These are phyloP conservation scores for Parazoanthus darwini DNA, from an alignment of 92 coral and sea anemone genomes.

Conservation along the genomic window DNA sequence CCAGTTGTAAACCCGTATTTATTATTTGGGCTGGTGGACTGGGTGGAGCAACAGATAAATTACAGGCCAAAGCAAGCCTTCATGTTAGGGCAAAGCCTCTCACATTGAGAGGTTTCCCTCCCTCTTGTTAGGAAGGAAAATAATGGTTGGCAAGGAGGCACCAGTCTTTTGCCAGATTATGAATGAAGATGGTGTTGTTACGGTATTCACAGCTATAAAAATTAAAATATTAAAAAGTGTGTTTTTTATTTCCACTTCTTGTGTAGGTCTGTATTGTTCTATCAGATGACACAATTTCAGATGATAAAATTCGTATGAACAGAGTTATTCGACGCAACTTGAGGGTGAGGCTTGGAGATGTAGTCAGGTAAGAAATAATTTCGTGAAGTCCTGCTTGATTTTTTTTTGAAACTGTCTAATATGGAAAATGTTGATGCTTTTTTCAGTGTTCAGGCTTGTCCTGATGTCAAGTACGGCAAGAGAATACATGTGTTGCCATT, in stretches of 20 bases:
- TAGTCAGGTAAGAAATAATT: slow-evolving; percentile 67
- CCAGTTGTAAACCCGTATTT: no score
- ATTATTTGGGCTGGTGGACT: no score
- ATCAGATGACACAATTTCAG: slow-evolving; percentile 92
- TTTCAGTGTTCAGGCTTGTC: slow-evolving; percentile 95
- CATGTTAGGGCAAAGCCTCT: no score
- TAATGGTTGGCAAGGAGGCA: no score
- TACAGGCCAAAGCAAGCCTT: no score
- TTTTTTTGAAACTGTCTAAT: not conserved
- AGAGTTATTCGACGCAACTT: slow-evolving; percentile 93
- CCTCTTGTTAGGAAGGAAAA: no score
- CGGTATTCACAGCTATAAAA: not conserved
- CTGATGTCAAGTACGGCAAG: slow-evolving; percentile 98
- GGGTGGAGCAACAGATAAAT: no score
- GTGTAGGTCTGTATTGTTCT: slow-evolving; percentile 92
- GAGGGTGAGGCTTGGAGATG: slow-evolving; percentile 95
- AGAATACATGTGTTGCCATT: slow-evolving; percentile 95
- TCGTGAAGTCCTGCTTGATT: not conserved
- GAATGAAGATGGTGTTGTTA: no score
- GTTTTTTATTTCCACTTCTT: not conserved
- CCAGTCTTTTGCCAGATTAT: no score
- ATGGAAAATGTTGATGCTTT: not conserved
- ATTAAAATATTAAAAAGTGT: not conserved
- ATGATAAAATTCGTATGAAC: slow-evolving; percentile 97
- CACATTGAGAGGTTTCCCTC: no score